phyloP scores from a whole-genome alignment of 2,113 vertebrate genomes.

The Paradisaea rubra region DNA sequence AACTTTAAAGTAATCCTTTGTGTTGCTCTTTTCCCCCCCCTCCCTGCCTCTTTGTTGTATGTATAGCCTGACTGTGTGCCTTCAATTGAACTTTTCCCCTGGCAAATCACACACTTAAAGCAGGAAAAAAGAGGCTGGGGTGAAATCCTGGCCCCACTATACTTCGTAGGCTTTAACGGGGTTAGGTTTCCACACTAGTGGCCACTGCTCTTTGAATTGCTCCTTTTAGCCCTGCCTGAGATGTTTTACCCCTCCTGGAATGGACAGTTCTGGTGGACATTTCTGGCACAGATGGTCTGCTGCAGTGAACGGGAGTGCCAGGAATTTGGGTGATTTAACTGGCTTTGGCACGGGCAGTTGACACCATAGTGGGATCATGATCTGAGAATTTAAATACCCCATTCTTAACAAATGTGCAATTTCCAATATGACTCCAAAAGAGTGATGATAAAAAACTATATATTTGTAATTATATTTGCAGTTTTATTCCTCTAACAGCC shows the following conservation, averaged over 20 bases:
- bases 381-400: background rate
- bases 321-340: background rate
- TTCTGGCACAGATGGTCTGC: background rate
- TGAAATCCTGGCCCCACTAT: slow-evolving; percentile 5
- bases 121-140: background rate
- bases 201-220: background rate
- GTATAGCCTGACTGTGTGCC: background rate
- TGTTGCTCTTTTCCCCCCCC: background rate
- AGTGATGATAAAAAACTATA: background rate
- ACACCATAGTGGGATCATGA: background rate
- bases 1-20: slow-evolving; percentile 48
- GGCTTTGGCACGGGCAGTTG: background rate
- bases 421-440: background rate
- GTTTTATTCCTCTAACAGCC: background rate
- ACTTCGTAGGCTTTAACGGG: background rate
- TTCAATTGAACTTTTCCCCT: slow-evolving; percentile 29
- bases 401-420: background rate
- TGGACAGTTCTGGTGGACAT: background rate
- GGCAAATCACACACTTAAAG: slow-evolving; percentile 26
- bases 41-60: background rate
- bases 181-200: background rate
- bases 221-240: background rate
- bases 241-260: background rate
- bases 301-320: background rate
- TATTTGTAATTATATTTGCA: background rate